phyloP scores from a whole-genome alignment of 2,113 vertebrate genomes.

The Cariama cristata region DNA sequence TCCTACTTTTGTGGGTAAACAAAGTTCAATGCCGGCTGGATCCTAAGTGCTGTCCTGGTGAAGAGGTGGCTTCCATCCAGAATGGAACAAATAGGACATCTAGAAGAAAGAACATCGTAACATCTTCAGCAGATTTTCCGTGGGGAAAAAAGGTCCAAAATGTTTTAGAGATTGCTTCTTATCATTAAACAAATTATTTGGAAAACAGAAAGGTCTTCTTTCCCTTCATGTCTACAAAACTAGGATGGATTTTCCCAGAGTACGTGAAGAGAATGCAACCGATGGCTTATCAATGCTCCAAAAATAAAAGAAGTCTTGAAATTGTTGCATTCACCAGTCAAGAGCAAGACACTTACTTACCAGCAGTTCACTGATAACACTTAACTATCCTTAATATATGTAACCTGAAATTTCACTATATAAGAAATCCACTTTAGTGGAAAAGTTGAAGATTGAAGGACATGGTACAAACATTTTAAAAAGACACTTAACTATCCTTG shows the following conservation, averaged over 20 bases:
- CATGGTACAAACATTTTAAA: too few relatives aligned
- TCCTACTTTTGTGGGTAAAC: neutral
- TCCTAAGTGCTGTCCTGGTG: neutral
- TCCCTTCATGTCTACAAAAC: neutral
- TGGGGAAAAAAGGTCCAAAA: neutral
- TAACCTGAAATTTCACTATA: neutral
- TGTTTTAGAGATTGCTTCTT: neutral
- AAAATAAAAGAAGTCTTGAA: neutral
- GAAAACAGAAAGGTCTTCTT: neutral
- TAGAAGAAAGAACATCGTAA: neutral
- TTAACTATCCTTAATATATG: neutral
- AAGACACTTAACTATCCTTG: neutral
- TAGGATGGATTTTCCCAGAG: neutral
- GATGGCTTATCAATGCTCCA: neutral
- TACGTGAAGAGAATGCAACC: neutral
- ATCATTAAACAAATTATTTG: neutral
- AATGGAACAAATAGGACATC: neutral
- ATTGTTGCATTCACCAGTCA: neutral
- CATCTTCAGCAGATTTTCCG: neutral
- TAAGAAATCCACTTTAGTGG: neutral
- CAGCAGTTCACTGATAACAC: neutral
- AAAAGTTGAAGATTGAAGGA: neutral
- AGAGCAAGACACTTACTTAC: neutral
- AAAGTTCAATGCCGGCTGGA: neutral
- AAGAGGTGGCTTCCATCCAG: neutral